phyloP scores from a whole-genome alignment of 2,113 vertebrate genomes.

The Coptodon bakossiorum region DNA sequence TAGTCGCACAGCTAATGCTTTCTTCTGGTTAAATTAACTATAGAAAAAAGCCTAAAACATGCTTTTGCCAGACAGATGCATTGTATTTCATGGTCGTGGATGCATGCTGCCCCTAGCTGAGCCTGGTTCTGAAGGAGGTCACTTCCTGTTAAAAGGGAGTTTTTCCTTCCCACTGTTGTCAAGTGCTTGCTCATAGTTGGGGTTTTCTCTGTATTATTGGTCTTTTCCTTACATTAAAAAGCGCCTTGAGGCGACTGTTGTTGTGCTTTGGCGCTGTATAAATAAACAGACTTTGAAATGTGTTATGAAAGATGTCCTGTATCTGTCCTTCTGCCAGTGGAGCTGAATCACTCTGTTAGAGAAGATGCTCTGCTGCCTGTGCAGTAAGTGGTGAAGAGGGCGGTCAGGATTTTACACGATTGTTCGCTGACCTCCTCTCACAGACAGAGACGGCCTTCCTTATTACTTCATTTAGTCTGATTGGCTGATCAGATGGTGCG shows the following conservation, averaged over 20 bases:
- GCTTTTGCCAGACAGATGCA: accelerated
- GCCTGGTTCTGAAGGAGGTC: neutral
- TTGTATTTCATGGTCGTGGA: neutral
- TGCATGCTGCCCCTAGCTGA: neutral
- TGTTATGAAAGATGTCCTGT: neutral
- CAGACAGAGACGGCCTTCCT: neutral
- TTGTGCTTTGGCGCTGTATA: neutral
- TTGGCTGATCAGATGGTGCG: neutral
- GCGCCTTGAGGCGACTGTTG: neutral
- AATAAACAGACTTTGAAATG: neutral
- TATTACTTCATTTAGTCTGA: neutral
- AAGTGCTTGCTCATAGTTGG: neutral
- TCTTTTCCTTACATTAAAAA: neutral
- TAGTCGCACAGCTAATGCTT: neutral
- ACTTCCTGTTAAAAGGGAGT: neutral
- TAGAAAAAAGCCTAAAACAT: neutral
- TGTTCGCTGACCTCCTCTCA: neutral
- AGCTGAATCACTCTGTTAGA: neutral
- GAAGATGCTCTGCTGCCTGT: neutral
- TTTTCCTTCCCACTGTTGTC: neutral
- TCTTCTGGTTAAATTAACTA: neutral
- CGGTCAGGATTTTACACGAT: neutral
- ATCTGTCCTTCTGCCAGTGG: neutral
- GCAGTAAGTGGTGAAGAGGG: neutral
- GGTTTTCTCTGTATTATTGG: neutral